These are phyloP conservation scores for Neoascia interrupta DNA, from an alignment of 2,888 invertebrate genomes.

Conservation along the genomic window DNA sequence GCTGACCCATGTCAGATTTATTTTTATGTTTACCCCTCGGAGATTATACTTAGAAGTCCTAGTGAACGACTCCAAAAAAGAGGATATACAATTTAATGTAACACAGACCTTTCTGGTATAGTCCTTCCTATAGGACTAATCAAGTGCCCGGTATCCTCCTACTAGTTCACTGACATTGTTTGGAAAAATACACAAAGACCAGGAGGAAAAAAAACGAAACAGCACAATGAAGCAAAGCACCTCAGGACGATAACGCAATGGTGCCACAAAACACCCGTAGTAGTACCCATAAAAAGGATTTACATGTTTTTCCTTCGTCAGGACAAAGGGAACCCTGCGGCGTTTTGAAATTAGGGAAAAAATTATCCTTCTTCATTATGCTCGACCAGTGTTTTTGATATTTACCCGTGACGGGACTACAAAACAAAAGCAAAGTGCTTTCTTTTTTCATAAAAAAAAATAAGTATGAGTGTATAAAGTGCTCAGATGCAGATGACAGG, in stretches of 20 bases:
- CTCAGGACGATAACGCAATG: constrained; percentile 20
- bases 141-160: neutral
- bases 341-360: constrained; percentile 49
- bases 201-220: neutral
- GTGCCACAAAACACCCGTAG: constrained; percentile 15
- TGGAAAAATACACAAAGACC: neutral
- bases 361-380: constrained; percentile 35
- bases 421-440: neutral
- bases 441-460: neutral
- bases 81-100: no score
- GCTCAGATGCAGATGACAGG: constrained; percentile 13
- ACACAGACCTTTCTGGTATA: no score
- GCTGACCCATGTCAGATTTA: no score
- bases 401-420: neutral
- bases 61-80: no score
- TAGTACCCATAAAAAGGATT: constrained; percentile 57
- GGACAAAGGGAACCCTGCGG: constrained; percentile 42
- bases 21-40: no score
- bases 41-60: no score
- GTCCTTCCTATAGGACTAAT: constrained; percentile 2
- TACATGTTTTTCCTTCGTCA: constrained; percentile 47
- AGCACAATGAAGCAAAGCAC: constrained; percentile 12
- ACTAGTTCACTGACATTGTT: constrained; percentile 20
- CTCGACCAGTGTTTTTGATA: constrained; percentile 35
- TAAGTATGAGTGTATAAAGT: constrained; percentile 3